phyloP scores from a whole-genome alignment of 2,113 vertebrate species.

The Mesembrinibis cayennensis region DNA sequence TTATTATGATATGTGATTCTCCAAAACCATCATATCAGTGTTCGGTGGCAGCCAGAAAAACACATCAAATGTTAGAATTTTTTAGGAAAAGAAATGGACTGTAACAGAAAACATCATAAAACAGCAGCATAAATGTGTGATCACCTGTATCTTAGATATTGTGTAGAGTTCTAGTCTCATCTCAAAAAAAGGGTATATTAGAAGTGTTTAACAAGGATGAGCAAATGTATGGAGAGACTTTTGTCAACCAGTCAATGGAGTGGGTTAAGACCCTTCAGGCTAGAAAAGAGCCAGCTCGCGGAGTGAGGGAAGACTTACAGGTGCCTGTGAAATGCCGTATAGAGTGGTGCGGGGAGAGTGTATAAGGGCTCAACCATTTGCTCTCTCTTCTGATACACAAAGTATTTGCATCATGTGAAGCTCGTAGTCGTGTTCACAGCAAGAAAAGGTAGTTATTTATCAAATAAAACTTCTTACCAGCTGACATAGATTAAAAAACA shows the following conservation, averaged over 20 bases:
- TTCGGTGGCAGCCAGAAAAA: neutral
- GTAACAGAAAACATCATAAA: neutral
- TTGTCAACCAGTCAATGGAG: neutral
- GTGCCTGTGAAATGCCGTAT: neutral
- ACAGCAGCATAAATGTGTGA: neutral
- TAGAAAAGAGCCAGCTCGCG: neutral
- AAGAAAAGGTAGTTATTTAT: neutral
- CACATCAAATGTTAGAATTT: neutral
- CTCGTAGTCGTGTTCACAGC: neutral
- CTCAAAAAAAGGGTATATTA: neutral
- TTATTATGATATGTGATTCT: neutral
- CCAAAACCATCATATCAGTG: neutral
- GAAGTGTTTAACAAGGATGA: neutral
- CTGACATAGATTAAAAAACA: neutral
- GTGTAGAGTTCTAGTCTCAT: neutral
- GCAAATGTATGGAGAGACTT: neutral
- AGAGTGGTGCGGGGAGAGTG: neutral
- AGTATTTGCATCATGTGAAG: neutral
- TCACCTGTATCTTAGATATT: accelerated
- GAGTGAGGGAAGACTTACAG: neutral
- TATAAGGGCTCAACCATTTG: neutral
- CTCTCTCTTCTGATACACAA: neutral
- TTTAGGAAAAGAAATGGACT: neutral
- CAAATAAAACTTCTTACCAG: neutral
- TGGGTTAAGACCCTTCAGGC: neutral